phyloP scores from a whole-genome alignment of 1,140 invertebrate species.

The Drosophila hydei region DNA sequence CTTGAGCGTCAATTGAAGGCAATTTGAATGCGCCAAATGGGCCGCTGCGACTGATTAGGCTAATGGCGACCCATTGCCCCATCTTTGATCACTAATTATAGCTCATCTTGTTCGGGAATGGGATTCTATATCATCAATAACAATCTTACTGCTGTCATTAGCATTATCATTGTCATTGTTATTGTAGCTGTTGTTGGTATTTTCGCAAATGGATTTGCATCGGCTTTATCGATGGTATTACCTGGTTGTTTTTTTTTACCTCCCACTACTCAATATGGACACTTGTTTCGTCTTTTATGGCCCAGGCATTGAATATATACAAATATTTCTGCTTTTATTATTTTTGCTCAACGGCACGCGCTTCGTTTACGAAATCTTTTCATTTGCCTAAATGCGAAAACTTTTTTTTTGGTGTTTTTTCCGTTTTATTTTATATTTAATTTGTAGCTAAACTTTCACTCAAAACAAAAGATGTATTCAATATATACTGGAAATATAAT shows the following conservation, averaged over 20 bases:
- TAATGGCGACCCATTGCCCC: constrained; percentile 23
- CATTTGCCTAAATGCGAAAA: constrained; percentile 34
- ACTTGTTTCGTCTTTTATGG: constrained; percentile 57
- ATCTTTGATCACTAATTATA: constrained; percentile 30
- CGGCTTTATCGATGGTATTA: constrained; percentile 43
- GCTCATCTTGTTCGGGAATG: constrained; percentile 12
- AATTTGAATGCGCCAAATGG: constrained; percentile 37
- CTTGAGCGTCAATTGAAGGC: constrained; percentile 31
- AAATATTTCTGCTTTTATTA: constrained; percentile 26
- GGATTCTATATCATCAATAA: neutral
- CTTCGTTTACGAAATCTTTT: constrained; percentile 52
- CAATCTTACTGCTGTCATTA: too few species aligned
- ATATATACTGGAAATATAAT: neutral
- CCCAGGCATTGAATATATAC: constrained; percentile 70
- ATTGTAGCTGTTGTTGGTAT: constrained; percentile 15
- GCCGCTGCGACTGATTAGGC: constrained; percentile 9
- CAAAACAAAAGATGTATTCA: constrained; percentile 7
- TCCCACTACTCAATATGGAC: constrained; percentile 36
- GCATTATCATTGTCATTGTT: neutral
- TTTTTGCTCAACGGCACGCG: constrained; percentile 47
- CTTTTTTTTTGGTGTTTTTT: constrained; percentile 28
- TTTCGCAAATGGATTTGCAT: constrained; percentile 36
- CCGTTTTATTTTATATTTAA: constrained; percentile 15
- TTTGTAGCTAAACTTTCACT: constrained; percentile 60
- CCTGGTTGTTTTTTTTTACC: constrained; percentile 14